Evolutionary conservation across 2,888 invertebrate genomes (phyloP).

Genomic region (Drosophila emarginata): DNA sequence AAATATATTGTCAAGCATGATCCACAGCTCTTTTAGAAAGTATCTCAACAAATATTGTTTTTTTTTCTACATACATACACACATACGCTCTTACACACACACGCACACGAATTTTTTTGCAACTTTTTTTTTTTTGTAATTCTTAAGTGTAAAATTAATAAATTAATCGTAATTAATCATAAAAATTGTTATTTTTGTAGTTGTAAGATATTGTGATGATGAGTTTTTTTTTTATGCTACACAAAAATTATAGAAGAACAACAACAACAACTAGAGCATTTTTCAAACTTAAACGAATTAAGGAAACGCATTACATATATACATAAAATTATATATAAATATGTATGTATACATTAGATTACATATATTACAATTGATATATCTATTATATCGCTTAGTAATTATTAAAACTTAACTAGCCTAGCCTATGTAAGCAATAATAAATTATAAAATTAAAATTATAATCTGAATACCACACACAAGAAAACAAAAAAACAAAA

Average conservation of each 20-base stretch:
- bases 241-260: slow-evolving; percentile 29
- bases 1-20: slow-evolving; percentile 68
- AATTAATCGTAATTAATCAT: slow-evolving; percentile 10
- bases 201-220: slow-evolving; percentile 65
- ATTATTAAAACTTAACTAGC: slow-evolving; percentile 54
- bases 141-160: slow-evolving; percentile 22
- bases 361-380: slow-evolving; percentile 35
- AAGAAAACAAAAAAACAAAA: slow-evolving; percentile 1
- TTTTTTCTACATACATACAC: slow-evolving; percentile 2
- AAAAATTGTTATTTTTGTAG: slow-evolving; percentile 66
- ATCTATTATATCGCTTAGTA: slow-evolving; percentile 54
- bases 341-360: neutral
- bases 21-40: slow-evolving; percentile 47
- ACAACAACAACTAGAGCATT: slow-evolving; percentile 35
- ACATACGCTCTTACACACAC: neutral
- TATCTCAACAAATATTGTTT: slow-evolving; percentile 9
- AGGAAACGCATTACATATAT: slow-evolving; percentile 19
- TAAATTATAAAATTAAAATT: slow-evolving; percentile 65
- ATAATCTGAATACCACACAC: slow-evolving; percentile 23
- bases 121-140: slow-evolving; percentile 20
- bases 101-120: slow-evolving; percentile 31
- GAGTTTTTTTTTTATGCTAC: slow-evolving; percentile 41
- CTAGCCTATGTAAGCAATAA: slow-evolving; percentile 69
- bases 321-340: slow-evolving; percentile 30
- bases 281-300: slow-evolving; percentile 37